These are phyloP conservation scores for Paratilapia polleni DNA, from an alignment of 2,113 vertebrate species.

Conservation along the genomic window DNA sequence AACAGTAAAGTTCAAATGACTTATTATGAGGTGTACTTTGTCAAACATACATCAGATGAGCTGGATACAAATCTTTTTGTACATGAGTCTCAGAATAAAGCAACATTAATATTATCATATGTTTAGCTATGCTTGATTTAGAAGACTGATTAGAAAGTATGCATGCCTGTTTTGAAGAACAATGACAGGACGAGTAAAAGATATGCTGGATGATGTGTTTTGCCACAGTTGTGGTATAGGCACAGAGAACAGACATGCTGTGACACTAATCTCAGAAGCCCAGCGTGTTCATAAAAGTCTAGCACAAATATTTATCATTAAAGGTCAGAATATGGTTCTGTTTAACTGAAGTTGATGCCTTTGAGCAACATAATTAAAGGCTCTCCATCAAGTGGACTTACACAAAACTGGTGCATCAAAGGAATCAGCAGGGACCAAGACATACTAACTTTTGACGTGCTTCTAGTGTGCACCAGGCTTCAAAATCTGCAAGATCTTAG, in stretches of 20 bases:
- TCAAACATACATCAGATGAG: not conserved
- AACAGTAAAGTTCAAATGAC: not conserved
- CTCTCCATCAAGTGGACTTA: not conserved
- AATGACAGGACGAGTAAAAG: not conserved
- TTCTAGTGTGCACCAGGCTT: not conserved
- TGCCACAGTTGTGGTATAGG: not conserved
- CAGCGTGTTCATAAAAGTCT: not conserved
- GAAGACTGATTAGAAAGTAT: not conserved
- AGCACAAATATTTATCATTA: not conserved
- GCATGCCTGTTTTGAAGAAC: not conserved
- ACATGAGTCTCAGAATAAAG: not conserved
- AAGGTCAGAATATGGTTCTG: constrained; percentile 1
- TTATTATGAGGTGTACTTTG: not conserved
- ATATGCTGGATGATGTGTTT: not conserved
- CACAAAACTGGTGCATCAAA: not conserved
- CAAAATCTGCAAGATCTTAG: not conserved
- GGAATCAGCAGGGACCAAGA: not conserved
- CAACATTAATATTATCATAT: not conserved
- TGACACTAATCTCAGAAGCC: not conserved
- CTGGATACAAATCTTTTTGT: not conserved
- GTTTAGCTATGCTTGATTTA: not conserved
- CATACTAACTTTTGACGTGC: not conserved
- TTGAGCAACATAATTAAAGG: not conserved
- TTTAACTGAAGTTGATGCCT: not conserved
- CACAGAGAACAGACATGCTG: not conserved